Evolutionary conservation across 2,888 invertebrate species (phyloP), one percentile per base, ranked within the genome.

Genomic region (Meta bourneti): DNA sequence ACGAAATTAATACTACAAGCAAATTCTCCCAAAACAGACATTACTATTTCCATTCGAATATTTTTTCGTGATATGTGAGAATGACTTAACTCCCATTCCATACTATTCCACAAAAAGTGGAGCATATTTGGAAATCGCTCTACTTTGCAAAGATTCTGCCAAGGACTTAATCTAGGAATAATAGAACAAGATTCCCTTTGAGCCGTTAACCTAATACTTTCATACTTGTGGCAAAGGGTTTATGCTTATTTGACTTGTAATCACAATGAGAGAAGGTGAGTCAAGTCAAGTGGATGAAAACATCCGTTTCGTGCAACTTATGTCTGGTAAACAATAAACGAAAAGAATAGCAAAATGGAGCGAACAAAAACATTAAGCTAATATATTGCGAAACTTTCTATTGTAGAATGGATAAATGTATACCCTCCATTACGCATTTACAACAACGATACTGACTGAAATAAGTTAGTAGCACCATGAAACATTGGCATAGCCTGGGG

Each of bases 81-180:
- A 34, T 34, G 4, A 34, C 34, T 34, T 34, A 34, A 2, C 34
- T 34, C 34, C 34, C 34, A 4, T 34, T 34, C 1, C 34, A 34
- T 34, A 34, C 34, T 34, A 34, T 34, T 34, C 34, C 34, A 34
- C 16, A 5, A 61, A 48, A 89, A 70, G 82, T 82, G 77, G 89
- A 89, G 49, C 82, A 77, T 70, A 49, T 52, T 82, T 51, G 20
- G 52, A 7, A 49, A 52, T 49, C 83, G 82, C 77, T 89, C 89
- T 19, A 89, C 52, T 89, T 89, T 70, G 20, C 75, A 74, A 49
- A 61, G 16, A 61, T 61, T 61, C 52, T 16, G 54, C 79, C 51
- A 88, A 49, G 74, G 61, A 75, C 89, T 69, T 89, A 89, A 89
- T 89, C 89, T 82, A 82, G 34, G 82, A 82, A 89, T 89, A 89